phyloP scores from a whole-genome alignment of 2,797 vertebrate species.

The Alca torda region DNA sequence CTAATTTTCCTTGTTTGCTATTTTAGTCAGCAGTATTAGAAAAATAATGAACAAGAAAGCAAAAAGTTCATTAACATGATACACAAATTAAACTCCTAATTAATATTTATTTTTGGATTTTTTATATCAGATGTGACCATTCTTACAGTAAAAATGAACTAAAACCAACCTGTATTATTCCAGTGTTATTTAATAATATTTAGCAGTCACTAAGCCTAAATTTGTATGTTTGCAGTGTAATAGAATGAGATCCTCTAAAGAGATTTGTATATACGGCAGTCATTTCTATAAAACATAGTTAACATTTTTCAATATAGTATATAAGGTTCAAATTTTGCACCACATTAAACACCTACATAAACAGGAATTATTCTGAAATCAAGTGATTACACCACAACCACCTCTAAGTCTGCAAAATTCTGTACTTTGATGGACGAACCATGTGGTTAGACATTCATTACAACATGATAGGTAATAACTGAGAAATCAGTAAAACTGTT shows the following conservation, averaged over 20 bases:
- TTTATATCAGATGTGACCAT: not conserved
- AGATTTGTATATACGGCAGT: not conserved
- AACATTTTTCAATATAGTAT: not conserved
- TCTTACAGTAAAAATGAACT: not conserved
- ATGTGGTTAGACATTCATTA: not conserved
- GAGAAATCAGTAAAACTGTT: not conserved
- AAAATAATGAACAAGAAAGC: not conserved
- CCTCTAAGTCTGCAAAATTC: not conserved
- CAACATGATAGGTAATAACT: not conserved
- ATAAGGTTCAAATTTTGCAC: not conserved
- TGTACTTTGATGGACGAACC: not conserved
- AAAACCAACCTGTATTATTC: not conserved
- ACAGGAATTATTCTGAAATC: not conserved
- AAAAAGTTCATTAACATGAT: not conserved
- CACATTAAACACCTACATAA: not conserved
- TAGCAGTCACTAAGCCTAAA: not conserved
- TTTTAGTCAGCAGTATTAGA: not conserved
- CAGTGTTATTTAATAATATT: not conserved
- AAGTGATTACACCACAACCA: not conserved
- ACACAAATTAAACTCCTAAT: not conserved
- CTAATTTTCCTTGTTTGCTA: not conserved
- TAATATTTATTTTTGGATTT: not conserved
- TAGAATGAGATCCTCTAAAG: not conserved
- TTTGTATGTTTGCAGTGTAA: not conserved
- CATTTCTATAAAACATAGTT: not conserved